Percentiles rank a stretch among this genome's conserved stretches.
These are phyloP conservation scores for Psilopogon haemacephalus DNA, from an alignment of 2,113 vertebrate genomes.

Conservation along the genomic window DNA sequence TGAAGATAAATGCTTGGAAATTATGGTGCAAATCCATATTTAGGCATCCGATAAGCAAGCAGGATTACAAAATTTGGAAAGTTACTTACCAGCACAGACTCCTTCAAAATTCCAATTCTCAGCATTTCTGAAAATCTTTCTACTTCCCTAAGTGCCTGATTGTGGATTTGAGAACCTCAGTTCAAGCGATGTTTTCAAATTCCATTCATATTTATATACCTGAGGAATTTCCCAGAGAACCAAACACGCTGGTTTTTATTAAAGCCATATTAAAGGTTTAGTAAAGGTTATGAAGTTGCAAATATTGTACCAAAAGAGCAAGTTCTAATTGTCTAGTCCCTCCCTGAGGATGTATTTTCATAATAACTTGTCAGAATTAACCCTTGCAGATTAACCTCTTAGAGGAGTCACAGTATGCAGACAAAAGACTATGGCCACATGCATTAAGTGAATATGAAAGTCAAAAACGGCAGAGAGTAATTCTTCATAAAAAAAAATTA, in stretches of 20 bases:
- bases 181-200: slow-evolving; percentile 22
- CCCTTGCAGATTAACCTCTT: slow-evolving; percentile 40
- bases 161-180: background rate
- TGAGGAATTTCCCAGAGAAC: background rate
- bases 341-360: slow-evolving; percentile 32
- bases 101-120: background rate
- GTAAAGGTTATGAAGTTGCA: slow-evolving; percentile 31
- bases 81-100: background rate
- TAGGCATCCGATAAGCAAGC: background rate
- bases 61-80: background rate
- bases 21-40: background rate
- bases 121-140: background rate
- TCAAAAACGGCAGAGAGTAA: background rate
- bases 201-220: background rate
- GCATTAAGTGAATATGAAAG: background rate
- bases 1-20: background rate
- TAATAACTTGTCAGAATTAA: slow-evolving; percentile 32
- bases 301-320: background rate
- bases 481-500: slow-evolving; percentile 26
- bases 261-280: background rate
- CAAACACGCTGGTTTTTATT: background rate
- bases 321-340: background rate
- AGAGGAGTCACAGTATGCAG: background rate
- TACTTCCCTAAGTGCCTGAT: background rate
- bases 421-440: background rate